Percentiles rank a stretch among this genome's conserved stretches.
Evolutionary conservation across 2,797 vertebrate genomes (phyloP).

Genomic region (Periophthalmus magnuspinnatus): DNA sequence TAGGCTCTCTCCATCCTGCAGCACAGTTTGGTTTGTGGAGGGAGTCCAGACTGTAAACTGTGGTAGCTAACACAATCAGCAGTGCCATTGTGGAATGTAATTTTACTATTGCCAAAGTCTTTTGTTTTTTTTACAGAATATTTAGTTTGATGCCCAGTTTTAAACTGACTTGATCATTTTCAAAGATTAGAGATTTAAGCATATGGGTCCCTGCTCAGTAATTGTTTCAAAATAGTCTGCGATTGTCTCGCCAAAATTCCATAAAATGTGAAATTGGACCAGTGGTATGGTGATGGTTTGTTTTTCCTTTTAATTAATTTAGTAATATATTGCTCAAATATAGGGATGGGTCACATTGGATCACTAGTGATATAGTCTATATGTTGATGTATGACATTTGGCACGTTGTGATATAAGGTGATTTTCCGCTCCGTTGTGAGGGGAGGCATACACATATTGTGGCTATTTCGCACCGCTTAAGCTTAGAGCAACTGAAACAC

Average conservation of each 20-base stretch:
- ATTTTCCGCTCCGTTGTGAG: too few relatives aligned
- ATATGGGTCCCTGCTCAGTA: not conserved
- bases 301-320: too few relatives aligned
- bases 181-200: not conserved
- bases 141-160: not conserved
- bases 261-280: not conserved
- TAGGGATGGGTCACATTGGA: too few relatives aligned
- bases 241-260: not conserved
- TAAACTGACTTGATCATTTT: not conserved
- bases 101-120: not conserved
- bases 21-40: slow-evolving; percentile 41
- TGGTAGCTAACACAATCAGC: slow-evolving; percentile 22
- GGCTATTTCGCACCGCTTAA: too few relatives aligned
- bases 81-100: slow-evolving; percentile 6
- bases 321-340: too few relatives aligned
- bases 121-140: not conserved
- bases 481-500: too few relatives aligned
- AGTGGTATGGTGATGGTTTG: not conserved
- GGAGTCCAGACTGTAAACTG: slow-evolving; percentile 41
- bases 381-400: too few relatives aligned
- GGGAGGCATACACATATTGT: too few relatives aligned
- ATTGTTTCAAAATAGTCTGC: not conserved
- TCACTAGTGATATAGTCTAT: too few relatives aligned
- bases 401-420: too few relatives aligned
- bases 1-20: slow-evolving; percentile 49